Evolutionary conservation across 2,797 vertebrate genomes (phyloP), one percentile per base, ranked within the genome.

Genomic region (Aphelocoma californica): DNA sequence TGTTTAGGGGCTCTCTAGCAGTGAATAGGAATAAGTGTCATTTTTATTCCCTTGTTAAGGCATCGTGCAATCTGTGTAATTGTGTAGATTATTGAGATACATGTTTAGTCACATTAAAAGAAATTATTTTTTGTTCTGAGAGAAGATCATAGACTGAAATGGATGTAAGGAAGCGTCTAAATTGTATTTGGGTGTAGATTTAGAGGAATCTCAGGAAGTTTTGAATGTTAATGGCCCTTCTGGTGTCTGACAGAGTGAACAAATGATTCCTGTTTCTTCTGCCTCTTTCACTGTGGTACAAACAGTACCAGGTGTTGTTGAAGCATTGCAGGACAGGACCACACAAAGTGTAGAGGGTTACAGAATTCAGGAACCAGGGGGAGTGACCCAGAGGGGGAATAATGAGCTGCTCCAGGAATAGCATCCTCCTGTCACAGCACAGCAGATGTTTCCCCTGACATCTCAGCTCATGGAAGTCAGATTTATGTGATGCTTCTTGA

Each of bases 371-470:
- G 75, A 74, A 13, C 1, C 18, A 42, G 62, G 60, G 11, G 20
- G 38, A 81, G 58, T 11, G 40, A 36, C 47, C 32, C 58, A 56
- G 40, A 56, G 62, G 40, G 57, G 50, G 72, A 77, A 77, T 88
- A 94, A 91, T 0, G 36, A 94, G 86, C 90, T 72, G 34, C 25
- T 86, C 81, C 81, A 80, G 81, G 88, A 90, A 75, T 58, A 84
- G 56, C 44, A 79, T 47, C 32, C 18, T 45, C 60, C 81, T 91
- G 79, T 86, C 82, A 87, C 28, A 18, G n/a, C 34, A 25, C 0
- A 3, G 80, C 21, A 21, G 65, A 66, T 21, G 25, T 34, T 94
- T 45, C 71, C 53, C 20, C 60, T 92, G 86, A 53, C 66, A 91
- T 5, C 42, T 36, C 69, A 17, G 74, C 57, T 93, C 66, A 38